Evolutionary conservation across 2,113 vertebrate species (phyloP).

Genomic region (Rhadina sibilatrix): DNA sequence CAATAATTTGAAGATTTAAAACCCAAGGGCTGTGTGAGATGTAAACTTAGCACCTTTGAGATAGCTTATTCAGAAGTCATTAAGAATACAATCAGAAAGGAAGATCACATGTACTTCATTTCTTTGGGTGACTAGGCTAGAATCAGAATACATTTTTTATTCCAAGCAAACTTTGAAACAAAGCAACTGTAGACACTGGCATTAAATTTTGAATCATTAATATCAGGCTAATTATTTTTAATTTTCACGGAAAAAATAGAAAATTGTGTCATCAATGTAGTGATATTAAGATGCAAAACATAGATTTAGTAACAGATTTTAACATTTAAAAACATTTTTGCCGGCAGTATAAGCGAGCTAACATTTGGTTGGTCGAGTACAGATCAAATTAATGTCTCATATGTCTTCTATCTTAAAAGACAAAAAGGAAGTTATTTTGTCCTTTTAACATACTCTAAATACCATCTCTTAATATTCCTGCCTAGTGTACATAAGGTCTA

Average conservation of each 20-base stretch:
- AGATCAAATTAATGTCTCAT: neutral
- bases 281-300: neutral
- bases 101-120: neutral
- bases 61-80: neutral
- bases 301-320: conserved; percentile 37
- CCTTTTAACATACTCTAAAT: conserved; percentile 4
- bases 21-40: neutral
- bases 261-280: neutral
- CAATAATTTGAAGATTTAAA: neutral
- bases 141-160: neutral
- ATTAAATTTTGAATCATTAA: neutral
- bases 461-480: neutral
- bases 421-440: neutral
- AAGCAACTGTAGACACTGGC: neutral
- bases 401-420: neutral
- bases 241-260: neutral
- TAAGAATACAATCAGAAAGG: neutral
- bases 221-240: neutral
- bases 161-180: neutral
- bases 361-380: neutral
- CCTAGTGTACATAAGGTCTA: neutral
- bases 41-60: neutral
- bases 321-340: conserved; percentile 28
- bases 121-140: neutral
- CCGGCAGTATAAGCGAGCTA: neutral